phyloP scores from a whole-genome alignment of 2,113 vertebrate genomes.

The Arizona elegans region DNA sequence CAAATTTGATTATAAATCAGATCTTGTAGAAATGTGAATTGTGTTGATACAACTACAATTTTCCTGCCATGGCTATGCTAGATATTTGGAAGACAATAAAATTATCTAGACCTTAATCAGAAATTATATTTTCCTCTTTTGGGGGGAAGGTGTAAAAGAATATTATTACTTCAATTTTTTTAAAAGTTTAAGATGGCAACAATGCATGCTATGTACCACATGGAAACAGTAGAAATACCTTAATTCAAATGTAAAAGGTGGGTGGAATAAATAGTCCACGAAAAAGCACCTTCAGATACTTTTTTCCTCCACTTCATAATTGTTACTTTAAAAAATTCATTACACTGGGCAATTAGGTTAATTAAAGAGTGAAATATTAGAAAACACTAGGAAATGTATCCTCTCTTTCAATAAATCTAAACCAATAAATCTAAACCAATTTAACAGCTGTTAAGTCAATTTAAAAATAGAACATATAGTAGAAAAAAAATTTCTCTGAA shows the following conservation, averaged over 20 bases:
- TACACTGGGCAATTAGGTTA: not conserved
- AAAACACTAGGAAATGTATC: not conserved
- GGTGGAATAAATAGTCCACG: not conserved
- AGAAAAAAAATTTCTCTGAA: not conserved
- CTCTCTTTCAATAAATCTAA: not conserved
- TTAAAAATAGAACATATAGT: not conserved
- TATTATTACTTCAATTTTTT: not conserved
- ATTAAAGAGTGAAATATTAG: not conserved
- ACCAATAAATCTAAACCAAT: not conserved
- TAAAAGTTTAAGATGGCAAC: not conserved
- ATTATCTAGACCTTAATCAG: conserved; percentile 18
- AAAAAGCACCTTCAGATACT: not conserved
- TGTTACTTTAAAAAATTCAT: not conserved
- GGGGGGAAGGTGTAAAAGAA: not conserved
- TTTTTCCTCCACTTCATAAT: not conserved
- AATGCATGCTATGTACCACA: not conserved
- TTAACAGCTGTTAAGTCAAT: not conserved
- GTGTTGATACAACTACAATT: conserved; percentile 15
- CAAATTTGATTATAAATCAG: conserved; percentile 21
- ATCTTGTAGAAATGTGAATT: conserved; percentile 21
- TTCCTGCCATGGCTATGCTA: conserved; percentile 23
- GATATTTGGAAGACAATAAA: conserved; percentile 20
- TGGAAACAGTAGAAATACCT: not conserved
- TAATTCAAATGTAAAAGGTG: not conserved
- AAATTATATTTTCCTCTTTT: not conserved